A percentile compares a stretch with the other conserved stretches of the same genome.
These are phyloP conservation scores for Tragelaphus oryx DNA, from an alignment of 2,797 vertebrate species.

Conservation along the genomic window DNA sequence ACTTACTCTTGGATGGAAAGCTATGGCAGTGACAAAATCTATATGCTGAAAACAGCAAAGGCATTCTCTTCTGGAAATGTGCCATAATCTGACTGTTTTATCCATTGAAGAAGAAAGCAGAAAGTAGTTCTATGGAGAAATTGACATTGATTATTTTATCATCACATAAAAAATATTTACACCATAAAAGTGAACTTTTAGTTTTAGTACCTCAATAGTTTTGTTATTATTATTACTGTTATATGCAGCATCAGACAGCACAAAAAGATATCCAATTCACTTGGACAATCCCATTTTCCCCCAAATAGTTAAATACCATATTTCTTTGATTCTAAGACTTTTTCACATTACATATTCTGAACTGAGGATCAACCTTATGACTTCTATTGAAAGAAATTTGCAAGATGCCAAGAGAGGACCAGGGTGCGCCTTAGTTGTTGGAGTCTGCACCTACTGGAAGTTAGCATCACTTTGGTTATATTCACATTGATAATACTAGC, in stretches of 20 bases:
- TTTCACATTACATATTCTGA: slow-evolving; percentile 32
- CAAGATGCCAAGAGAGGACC: neutral
- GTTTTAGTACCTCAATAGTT: slow-evolving; percentile 19
- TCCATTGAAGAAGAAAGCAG: slow-evolving; percentile 99
- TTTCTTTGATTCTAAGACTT: neutral
- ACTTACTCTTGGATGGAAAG: slow-evolving; percentile 98
- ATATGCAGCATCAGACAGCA: neutral
- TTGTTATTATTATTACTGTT: neutral
- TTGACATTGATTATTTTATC: slow-evolving; percentile 46
- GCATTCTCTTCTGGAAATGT: slow-evolving; percentile 98
- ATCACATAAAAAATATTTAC: neutral
- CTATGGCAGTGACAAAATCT: slow-evolving; percentile 98
- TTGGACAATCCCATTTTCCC: neutral
- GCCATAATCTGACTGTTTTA: slow-evolving; percentile 98
- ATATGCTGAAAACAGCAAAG: slow-evolving; percentile 99
- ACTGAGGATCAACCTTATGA: slow-evolving; percentile 34
- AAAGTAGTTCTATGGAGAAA: slow-evolving; percentile 93
- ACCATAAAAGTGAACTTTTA: slow-evolving; percentile 44
- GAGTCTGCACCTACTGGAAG: neutral
- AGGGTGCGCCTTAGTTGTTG: neutral
- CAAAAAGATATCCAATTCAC: slow-evolving; percentile 20
- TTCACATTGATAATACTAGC: slow-evolving; percentile 3
- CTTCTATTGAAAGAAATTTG: neutral
- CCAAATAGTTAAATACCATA: slow-evolving; percentile 11
- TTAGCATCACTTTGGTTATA: slow-evolving; percentile 38